Evolutionary conservation across 2,113 vertebrate genomes (phyloP).

Genomic region (Petrocephalus zakoni): DNA sequence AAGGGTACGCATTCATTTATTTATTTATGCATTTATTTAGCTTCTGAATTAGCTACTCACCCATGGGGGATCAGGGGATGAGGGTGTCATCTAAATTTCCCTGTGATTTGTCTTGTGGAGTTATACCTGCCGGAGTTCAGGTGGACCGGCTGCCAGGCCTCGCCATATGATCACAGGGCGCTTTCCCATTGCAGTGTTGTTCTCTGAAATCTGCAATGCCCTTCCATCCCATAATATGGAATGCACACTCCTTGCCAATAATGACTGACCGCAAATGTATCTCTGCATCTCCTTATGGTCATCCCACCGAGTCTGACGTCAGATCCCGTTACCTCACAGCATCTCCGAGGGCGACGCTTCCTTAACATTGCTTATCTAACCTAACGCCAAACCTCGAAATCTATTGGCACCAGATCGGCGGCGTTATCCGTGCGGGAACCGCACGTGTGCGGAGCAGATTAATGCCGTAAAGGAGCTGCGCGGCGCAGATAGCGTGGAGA

Average conservation of each 20-base stretch:
- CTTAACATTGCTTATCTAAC: conserved; percentile 35
- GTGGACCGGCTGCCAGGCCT: not conserved
- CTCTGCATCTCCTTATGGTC: not conserved
- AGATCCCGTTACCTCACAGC: not conserved
- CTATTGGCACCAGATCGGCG: not conserved
- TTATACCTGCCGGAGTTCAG: not conserved
- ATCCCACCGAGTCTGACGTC: not conserved
- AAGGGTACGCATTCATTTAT: not conserved
- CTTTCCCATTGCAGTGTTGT: not conserved
- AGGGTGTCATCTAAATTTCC: conserved; percentile 3
- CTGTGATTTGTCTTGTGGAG: not conserved
- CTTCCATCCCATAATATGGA: not conserved
- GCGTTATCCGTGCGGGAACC: not conserved
- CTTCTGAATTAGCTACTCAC: not conserved
- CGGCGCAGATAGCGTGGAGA: conserved; percentile 39
- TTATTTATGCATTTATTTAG: not conserved
- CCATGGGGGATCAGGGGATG: not conserved
- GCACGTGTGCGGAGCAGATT: not conserved
- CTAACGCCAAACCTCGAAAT: conserved; percentile 10
- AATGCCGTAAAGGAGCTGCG: conserved; percentile 26
- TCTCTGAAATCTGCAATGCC: not conserved
- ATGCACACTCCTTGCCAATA: not conserved
- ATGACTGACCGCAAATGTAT: not conserved
- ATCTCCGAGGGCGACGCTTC: not conserved
- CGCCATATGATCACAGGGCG: not conserved